Evolutionary conservation across 37 sponge, comb jelly and placozoan species (phyloP).

Genomic region (Chondrilla cf. caribensis): DNA sequence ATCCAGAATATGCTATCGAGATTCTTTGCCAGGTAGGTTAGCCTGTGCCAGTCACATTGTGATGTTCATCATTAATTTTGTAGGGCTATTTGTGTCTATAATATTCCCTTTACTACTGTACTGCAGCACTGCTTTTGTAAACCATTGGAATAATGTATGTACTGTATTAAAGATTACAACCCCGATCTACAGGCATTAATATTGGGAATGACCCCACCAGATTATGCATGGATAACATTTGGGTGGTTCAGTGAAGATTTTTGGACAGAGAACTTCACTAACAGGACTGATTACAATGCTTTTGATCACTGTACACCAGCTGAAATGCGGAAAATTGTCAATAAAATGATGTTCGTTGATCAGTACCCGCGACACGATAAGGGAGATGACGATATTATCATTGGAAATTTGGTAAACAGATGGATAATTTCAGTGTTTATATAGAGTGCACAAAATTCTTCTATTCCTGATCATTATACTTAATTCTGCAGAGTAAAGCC

Average conservation of each 20-base stretch:
- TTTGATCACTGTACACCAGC: neutral
- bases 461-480: too few species aligned
- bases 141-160: too few species aligned
- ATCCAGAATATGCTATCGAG: neutral
- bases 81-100: too few species aligned
- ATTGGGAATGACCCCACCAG: slow-evolving; percentile 24
- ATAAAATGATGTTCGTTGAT: slow-evolving; percentile 37
- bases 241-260: slow-evolving; percentile 44
- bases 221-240: slow-evolving; percentile 48
- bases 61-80: too few species aligned
- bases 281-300: neutral
- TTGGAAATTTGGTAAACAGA: slow-evolving; percentile 22
- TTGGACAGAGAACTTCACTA: slow-evolving; percentile 15
- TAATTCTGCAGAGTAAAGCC: too few species aligned
- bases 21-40: neutral
- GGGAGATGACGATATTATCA: neutral
- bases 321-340: slow-evolving; percentile 8
- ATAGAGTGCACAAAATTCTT: too few species aligned
- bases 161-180: too few species aligned
- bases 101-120: too few species aligned
- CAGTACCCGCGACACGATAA: slow-evolving; percentile 24
- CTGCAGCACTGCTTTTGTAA: too few species aligned
- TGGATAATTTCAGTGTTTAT: too few species aligned
- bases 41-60: too few species aligned
- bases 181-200: slow-evolving; percentile 36